Conservation (phyloP, 2,888 invertebrate genomes). For the Agrotis ipsilon region DNA sequence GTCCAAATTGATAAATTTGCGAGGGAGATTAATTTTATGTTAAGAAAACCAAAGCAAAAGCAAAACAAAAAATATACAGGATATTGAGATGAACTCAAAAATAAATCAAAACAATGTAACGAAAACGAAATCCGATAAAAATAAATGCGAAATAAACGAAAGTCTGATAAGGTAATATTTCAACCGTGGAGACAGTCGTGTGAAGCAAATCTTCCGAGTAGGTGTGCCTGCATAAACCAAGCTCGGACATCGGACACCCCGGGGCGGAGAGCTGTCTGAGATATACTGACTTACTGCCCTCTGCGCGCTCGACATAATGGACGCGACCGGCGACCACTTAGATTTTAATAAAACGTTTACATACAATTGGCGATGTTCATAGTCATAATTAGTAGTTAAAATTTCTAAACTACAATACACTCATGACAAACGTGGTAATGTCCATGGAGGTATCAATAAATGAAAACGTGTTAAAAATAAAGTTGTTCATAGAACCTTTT, state of each 20-base stretch:
- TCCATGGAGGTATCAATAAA: slow-evolving; percentile 25
- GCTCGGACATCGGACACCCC: slow-evolving; percentile 80
- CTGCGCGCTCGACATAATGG: slow-evolving; percentile 56
- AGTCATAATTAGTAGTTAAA: slow-evolving; percentile 43
- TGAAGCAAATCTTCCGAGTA: slow-evolving; percentile 77
- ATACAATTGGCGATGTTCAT: slow-evolving; percentile 62
- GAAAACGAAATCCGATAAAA: slow-evolving; percentile 69
- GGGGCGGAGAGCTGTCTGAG: slow-evolving; percentile 74
- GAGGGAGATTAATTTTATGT: slow-evolving; percentile 17
- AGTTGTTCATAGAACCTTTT: slow-evolving; percentile 1
- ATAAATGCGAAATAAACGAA: slow-evolving; percentile 71
- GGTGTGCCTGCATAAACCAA: slow-evolving; percentile 80
- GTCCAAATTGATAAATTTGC: slow-evolving; percentile 31
- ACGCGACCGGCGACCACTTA: slow-evolving; percentile 59
- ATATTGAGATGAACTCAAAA: slow-evolving; percentile 39
- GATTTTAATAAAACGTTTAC: slow-evolving; percentile 56
- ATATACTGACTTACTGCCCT: slow-evolving; percentile 73
- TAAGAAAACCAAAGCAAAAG: slow-evolving; percentile 24
- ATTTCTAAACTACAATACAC: slow-evolving; percentile 40
- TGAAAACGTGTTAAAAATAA: slow-evolving; percentile 17
- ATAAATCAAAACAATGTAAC: slow-evolving; percentile 60
- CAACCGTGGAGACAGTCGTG: slow-evolving; percentile 73
- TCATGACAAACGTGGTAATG: slow-evolving; percentile 32
- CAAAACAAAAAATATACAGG: slow-evolving; percentile 28
- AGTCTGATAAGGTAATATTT: slow-evolving; percentile 79